Conservation (phyloP, 2,797 vertebrate species). For the Rousettus madagascariensis region DNA sequence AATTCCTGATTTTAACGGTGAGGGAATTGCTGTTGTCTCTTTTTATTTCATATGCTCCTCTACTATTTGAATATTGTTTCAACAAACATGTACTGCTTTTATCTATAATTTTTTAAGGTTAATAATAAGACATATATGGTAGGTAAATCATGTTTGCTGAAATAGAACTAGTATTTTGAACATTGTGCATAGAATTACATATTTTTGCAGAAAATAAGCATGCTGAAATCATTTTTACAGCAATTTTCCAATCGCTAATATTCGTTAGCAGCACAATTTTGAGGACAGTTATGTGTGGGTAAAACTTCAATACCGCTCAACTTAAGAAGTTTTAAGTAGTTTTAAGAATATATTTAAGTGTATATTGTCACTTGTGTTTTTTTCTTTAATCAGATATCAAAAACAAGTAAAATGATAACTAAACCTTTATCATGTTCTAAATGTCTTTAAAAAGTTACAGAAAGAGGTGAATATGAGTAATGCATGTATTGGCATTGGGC, state of each 20-base stretch:
- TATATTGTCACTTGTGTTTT: neutral
- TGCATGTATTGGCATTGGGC: neutral
- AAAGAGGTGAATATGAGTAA: neutral
- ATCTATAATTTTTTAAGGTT: neutral
- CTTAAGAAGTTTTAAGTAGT: neutral
- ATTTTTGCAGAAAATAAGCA: neutral
- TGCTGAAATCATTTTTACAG: neutral
- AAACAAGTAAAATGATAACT: neutral
- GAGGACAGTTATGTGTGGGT: neutral
- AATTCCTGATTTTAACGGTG: neutral
- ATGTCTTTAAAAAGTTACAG: neutral
- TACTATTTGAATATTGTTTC: neutral
- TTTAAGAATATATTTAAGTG: neutral
- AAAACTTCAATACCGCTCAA: neutral
- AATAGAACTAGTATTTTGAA: neutral
- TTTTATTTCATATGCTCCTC: neutral
- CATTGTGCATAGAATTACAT: neutral
- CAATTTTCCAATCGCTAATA: neutral
- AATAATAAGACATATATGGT: neutral
- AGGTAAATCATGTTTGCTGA: neutral
- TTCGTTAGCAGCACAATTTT: neutral
- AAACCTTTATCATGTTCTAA: neutral
- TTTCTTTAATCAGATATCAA: neutral
- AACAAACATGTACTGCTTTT: neutral
- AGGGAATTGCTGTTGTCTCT: neutral